Base-by-base conservation (phyloP, 2,888 invertebrate species). In the Eupithecia centaureata region DNA sequence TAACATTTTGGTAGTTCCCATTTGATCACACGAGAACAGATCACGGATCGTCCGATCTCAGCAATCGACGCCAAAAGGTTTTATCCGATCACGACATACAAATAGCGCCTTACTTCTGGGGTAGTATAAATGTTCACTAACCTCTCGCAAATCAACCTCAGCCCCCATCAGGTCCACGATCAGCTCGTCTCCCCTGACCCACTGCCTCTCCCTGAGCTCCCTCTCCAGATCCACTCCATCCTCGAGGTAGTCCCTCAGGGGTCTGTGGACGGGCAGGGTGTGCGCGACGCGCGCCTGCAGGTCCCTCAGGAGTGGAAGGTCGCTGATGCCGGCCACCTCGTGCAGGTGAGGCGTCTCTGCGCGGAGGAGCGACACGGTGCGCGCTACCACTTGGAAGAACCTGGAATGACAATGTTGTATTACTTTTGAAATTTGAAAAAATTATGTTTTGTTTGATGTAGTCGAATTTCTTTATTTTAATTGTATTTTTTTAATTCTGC, bases 281-380 rank as follows among this genome's bases (percentile, higher is more conserved):
- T 85, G 89, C 0, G 89, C 85, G 0, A 92, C 79, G 27, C 85
- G 81, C 0, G 68, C 51, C 0, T 74, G 70, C 0, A 92, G 73
- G 5, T 83, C 77, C 12, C 84, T 82, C 2, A 92, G 69, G 70
- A 86, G 88, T 0, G 80, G 76, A 0, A 88, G 71, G 0, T 84
- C 76, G 18, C 72, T 84, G 62, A 93, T 78, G 0, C 92, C 91
- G 0, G 82, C 81, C 0, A 92, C 78, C 60, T 90, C 87, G 56
- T 87, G 85, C 0, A 93, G 70, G 67, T 93, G 87, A 0, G 90
- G 90, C 0, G 90, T 60, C 52, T 89, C 84, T 0, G 90, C 84
- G 65, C 85, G 78, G 1, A 93, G 69, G 0, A 93, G 75, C 52
- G 81, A 85, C 0, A 82, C 68, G 0, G 88, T 85, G 32, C 83